These are phyloP conservation scores for Symphodus melops DNA, from an alignment of 2,113 vertebrate species.

Conservation along the genomic window DNA sequence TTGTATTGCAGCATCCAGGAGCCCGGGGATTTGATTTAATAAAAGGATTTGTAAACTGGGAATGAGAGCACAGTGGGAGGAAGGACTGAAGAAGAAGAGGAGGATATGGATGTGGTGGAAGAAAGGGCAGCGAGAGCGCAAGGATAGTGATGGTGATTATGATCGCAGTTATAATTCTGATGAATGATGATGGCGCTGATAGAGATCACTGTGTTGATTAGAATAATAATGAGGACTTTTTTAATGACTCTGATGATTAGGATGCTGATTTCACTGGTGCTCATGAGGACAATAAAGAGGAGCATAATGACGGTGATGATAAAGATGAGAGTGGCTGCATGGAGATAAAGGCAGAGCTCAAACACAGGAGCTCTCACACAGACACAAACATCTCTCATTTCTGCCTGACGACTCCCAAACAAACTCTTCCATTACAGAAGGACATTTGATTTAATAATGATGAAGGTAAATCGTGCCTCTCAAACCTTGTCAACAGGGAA, in stretches of 20 bases:
- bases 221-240: conserved; percentile 18
- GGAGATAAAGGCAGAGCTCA: conserved; percentile 7
- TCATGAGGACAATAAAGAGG: conserved; percentile 9
- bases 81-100: neutral
- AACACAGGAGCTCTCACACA: neutral
- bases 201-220: conserved; percentile 8
- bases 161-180: conserved; percentile 8
- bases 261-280: conserved; percentile 5
- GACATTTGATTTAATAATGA: neutral
- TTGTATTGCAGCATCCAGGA: conserved; percentile 57
- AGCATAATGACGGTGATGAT: neutral
- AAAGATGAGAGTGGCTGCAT: neutral
- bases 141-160: neutral
- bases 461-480: conserved; percentile 19
- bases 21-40: conserved; percentile 73
- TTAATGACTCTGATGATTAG: conserved; percentile 1
- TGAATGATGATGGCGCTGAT: conserved; percentile 4
- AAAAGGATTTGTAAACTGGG: conserved; percentile 67
- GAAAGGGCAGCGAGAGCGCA: conserved; percentile 5
- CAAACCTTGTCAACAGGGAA: conserved; percentile 37
- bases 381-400: neutral
- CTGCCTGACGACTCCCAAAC: neutral
- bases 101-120: conserved; percentile 16
- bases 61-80: conserved; percentile 25
- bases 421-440: too few species aligned